Percentiles rank a stretch among this genome's conserved stretches.
These are phyloP conservation scores for Epizoanthus stellaris DNA, from an alignment of 92 coral and sea anemone genomes.

Conservation along the genomic window DNA sequence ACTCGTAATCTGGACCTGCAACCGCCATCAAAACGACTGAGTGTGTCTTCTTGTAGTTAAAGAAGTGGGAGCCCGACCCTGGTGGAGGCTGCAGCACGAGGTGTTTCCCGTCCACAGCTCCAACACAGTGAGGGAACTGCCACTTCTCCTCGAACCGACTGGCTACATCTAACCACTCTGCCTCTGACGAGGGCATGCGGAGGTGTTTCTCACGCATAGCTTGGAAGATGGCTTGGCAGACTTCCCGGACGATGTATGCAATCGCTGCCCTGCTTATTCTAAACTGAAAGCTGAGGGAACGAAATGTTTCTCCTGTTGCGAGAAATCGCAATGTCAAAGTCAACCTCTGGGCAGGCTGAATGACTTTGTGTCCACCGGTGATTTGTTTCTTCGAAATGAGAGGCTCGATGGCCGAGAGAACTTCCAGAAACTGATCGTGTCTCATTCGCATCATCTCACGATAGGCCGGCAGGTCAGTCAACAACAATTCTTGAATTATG, in stretches of 20 bases:
- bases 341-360: conserved; percentile 12
- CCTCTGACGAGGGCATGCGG: neutral
- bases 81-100: conserved; percentile 15
- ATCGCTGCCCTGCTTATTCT: conserved; percentile 49
- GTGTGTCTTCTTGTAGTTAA: conserved; percentile 23
- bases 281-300: conserved; percentile 53
- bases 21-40: conserved; percentile 28
- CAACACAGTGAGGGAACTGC: conserved; percentile 35
- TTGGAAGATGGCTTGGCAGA: conserved; percentile 13
- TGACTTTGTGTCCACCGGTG: conserved; percentile 26
- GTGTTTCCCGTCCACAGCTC: conserved; percentile 19
- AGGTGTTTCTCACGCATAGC: neutral
- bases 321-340: conserved; percentile 46
- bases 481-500: conserved; percentile 17
- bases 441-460: conserved; percentile 42
- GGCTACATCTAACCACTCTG: conserved; percentile 20
- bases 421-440: neutral
- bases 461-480: conserved; percentile 4
- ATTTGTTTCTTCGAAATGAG: conserved; percentile 1
- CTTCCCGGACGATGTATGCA: conserved; percentile 47
- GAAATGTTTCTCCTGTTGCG: conserved; percentile 63
- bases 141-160: conserved; percentile 10
- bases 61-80: conserved; percentile 16
- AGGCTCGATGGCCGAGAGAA: conserved; percentile 21
- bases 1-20: conserved; percentile 22